A percentile compares a stretch with the other conserved stretches of the same genome.
Evolutionary conservation across 2,888 invertebrate genomes (phyloP).

Genomic region (Polydrusus pterygomalis): DNA sequence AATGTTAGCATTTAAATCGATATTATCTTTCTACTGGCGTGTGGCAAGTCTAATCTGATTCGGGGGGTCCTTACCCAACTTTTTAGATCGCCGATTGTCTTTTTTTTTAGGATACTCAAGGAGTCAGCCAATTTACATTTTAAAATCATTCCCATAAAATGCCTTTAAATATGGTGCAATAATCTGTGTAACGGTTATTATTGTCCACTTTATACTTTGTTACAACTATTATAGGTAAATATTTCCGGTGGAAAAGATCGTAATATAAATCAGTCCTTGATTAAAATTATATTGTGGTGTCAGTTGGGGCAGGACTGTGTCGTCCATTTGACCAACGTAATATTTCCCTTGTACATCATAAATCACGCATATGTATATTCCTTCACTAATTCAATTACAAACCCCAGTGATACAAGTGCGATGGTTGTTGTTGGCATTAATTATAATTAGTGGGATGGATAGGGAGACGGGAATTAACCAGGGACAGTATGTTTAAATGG

Average conservation of each 20-base stretch:
- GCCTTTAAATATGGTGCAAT: too few species aligned
- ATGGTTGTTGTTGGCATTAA: slow-evolving; percentile 23
- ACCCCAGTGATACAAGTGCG: slow-evolving; percentile 16
- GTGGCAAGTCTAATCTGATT: too few species aligned
- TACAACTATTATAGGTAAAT: too few species aligned
- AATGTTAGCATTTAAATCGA: too few species aligned
- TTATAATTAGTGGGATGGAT: neutral
- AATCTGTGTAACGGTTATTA: too few species aligned
- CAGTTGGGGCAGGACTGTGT: slow-evolving; percentile 54
- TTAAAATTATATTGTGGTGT: slow-evolving; percentile 63
- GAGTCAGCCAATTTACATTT: too few species aligned
- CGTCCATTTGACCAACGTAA: slow-evolving; percentile 56
- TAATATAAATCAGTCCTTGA: slow-evolving; percentile 67
- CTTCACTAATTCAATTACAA: slow-evolving; percentile 52
- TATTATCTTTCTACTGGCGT: too few species aligned
- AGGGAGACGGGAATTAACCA: neutral
- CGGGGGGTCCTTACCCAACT: too few species aligned
- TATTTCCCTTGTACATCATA: slow-evolving; percentile 49
- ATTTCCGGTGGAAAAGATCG: slow-evolving; percentile 62
- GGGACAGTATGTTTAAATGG: slow-evolving; percentile 8
- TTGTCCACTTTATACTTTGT: too few species aligned
- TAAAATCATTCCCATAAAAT: too few species aligned
- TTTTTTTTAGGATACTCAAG: too few species aligned
- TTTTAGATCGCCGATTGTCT: too few species aligned
- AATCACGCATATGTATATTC: slow-evolving; percentile 42